phyloP scores from a whole-genome alignment of 2,888 invertebrate species.

The Heterodera filipjevi region DNA sequence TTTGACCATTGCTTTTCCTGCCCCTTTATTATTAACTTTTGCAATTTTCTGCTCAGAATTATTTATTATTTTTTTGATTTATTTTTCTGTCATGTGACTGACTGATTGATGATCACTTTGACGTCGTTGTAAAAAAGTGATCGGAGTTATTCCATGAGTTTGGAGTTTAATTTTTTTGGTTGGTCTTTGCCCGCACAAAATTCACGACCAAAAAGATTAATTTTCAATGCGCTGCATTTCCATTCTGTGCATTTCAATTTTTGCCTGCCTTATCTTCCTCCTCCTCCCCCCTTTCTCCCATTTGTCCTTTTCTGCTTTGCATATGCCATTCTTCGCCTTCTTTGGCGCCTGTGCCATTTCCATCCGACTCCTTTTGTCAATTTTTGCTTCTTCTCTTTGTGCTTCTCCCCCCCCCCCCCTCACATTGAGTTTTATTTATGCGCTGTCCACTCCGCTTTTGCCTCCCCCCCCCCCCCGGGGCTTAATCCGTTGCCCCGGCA shows the following conservation, averaged over 20 bases:
- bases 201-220: too few relatives aligned
- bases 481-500: not conserved
- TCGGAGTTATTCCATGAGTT: too few relatives aligned
- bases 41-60: too few relatives aligned
- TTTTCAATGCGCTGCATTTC: not conserved
- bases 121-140: too few relatives aligned
- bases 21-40: too few relatives aligned
- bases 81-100: too few relatives aligned
- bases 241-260: not conserved
- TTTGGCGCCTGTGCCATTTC: not conserved
- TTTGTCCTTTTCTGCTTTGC: not conserved
- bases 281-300: not conserved
- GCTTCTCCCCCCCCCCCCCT: not conserved
- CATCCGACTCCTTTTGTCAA: not conserved
- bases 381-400: not conserved
- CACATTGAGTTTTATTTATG: not conserved
- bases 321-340: not conserved
- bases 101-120: too few relatives aligned
- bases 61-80: too few relatives aligned
- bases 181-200: too few relatives aligned
- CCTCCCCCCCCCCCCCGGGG: not conserved
- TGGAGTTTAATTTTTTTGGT: too few relatives aligned
- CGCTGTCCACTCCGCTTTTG: not conserved
- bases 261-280: not conserved
- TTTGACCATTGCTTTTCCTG: too few relatives aligned